Evolutionary conservation across 2,888 invertebrate genomes (phyloP), one percentile per base, ranked within the genome.

Genomic region (Lasioglossum marginatum): DNA sequence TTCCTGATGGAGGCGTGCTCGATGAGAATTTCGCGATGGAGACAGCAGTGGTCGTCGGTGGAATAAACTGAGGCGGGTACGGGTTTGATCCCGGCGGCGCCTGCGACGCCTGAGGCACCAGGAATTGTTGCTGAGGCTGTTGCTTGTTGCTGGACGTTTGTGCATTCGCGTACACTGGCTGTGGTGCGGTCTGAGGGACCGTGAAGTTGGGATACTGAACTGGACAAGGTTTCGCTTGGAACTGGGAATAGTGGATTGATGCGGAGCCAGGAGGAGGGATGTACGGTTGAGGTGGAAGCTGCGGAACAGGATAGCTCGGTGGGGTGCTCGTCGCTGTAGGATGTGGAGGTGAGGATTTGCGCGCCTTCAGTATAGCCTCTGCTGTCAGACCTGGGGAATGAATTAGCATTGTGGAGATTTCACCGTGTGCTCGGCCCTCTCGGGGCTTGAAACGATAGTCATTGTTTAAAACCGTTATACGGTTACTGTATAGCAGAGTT

Each of bases 41-140:
- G 27, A 93, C 91, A 14, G 92, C 89, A 34, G 92, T 88, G 87
- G 92, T 88, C 40, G 91, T 81, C 4, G 93, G 88, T 0, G 93
- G 93, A 76, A 91, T 90, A 63, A 93, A 94, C 73, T 94, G 94
- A 5, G 94, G 95, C n/a, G 94, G 94, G 81, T 94, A 94, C 0
- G 94, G 95, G 85, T 95, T 95, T 12, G 95, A 93, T 19, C 95
- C 95, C 1, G 95, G 95, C 23, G 95, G 95, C 43, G 95, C 95
- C 82, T 95, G 94, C 1, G 95, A 94, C 6, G 91, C 78, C 19
- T 88, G 89, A 0, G 82, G 88, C 60, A 90, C 84, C 40, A 91
- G 23, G 60, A 91, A 91, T 27, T 85, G 89, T 73, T 85, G 89
- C 14, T 70, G 70, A n/a, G 70, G 40, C 40, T 23, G 31, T 73